Conservation (phyloP, 2,113 vertebrate genomes). For the Phaetusa simplex region DNA sequence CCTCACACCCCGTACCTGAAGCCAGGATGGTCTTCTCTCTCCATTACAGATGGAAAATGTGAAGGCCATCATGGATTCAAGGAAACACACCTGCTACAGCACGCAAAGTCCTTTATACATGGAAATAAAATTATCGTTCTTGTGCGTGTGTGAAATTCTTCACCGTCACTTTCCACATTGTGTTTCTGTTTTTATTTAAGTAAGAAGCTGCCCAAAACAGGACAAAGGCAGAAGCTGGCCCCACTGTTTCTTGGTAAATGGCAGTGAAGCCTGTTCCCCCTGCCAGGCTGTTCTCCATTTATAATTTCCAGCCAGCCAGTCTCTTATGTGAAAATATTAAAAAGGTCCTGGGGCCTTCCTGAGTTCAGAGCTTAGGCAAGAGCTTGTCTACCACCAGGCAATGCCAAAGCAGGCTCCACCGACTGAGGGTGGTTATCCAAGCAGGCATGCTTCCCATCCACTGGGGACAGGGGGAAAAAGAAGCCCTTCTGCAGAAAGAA, state of each 20-base stretch:
- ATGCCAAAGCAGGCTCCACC: background rate
- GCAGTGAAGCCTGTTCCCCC: background rate
- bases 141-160: background rate
- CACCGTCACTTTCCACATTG: background rate
- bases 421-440: background rate
- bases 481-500: background rate
- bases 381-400: background rate
- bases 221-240: background rate
- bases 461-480: background rate
- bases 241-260: background rate
- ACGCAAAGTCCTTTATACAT: background rate
- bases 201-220: background rate
- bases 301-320: background rate
- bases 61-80: fast-evolving
- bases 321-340: background rate
- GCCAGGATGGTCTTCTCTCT: background rate
- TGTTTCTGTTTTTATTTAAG: background rate
- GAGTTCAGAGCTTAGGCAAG: background rate
- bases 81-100: background rate
- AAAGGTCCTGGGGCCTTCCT: background rate
- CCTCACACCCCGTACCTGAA: background rate
- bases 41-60: background rate
- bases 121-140: background rate
- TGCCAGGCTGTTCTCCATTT: background rate
- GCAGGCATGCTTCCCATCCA: background rate